These are phyloP conservation scores for Pseudachorutes palmiensis DNA, from an alignment of 1,140 invertebrate genomes.

Conservation along the genomic window DNA sequence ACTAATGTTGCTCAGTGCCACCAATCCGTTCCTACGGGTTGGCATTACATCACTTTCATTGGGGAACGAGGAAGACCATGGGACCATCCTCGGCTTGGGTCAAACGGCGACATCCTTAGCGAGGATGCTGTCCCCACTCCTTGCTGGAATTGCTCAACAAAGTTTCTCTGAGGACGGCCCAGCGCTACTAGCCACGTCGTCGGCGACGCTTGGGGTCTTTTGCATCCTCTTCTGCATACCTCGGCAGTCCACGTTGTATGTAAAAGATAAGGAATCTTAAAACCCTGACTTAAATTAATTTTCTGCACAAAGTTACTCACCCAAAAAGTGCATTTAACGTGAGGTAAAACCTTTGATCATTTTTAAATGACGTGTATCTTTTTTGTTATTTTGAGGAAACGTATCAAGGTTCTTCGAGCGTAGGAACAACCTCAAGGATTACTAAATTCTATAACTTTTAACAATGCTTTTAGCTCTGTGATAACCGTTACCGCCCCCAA, in stretches of 20 bases:
- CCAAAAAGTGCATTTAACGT: too few relatives aligned
- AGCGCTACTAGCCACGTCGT: slow-evolving; percentile 23
- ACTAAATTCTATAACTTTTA: too few relatives aligned
- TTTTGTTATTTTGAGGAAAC: too few relatives aligned
- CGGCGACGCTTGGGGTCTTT: slow-evolving; percentile 20
- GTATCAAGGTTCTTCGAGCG: too few relatives aligned
- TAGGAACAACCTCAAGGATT: too few relatives aligned
- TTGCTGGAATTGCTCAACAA: slow-evolving; percentile 29
- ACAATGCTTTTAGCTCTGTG: too few relatives aligned
- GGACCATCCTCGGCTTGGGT: slow-evolving; percentile 32
- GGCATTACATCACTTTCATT: slow-evolving; percentile 32
- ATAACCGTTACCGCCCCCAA: too few relatives aligned
- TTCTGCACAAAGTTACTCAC: too few relatives aligned
- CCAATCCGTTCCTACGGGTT: slow-evolving; percentile 33
- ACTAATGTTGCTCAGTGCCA: slow-evolving; percentile 26
- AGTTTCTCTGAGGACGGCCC: slow-evolving; percentile 32
- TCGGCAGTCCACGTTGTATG: background rate
- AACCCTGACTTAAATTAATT: too few relatives aligned
- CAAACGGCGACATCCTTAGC: slow-evolving; percentile 32
- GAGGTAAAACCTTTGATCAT: too few relatives aligned
- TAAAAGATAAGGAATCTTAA: slow-evolving; percentile 4
- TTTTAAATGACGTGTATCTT: too few relatives aligned
- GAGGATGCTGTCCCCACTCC: slow-evolving; percentile 31
- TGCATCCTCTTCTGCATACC: slow-evolving; percentile 9
- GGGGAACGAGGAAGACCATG: slow-evolving; percentile 18